Base-by-base conservation (phyloP, 2,113 vertebrate species). In the Smithornis capensis region DNA sequence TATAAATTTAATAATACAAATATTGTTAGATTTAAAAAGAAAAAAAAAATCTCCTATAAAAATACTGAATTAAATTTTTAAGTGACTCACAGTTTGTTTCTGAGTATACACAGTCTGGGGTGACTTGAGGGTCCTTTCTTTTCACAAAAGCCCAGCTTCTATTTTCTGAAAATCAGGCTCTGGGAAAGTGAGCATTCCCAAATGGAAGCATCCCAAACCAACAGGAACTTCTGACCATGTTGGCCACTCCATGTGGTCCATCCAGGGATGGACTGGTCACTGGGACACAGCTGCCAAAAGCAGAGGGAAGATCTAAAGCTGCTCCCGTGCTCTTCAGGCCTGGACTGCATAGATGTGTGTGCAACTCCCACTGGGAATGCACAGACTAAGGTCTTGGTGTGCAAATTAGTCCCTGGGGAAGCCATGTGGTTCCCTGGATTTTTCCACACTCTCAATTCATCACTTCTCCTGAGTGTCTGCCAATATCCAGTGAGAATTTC, bases 1-100 rank as follows among this genome's bases (percentile, higher is more conserved):
- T 86, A 93, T 92, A 94, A 93, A 86, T 89, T 93, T 86, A 96
- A 81, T 90, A 92, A 93, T 65, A 93, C 56, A 86, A 95, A 94
- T 92, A 89, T 52, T 86, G 68, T 93, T 73, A 67, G 50, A 73
- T 75, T 38, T 7, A 12, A 14, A 11, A 5, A 3, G 9, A 27
- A 42, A 63, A 52, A 10, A 12, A 75, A 84, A 53, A 7, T 21
- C 17, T 79, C 59, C 33, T 83, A 38, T 62, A 90, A 83, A 95
- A 92, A 88, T 60, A 77, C 19, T 16, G 13, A 76, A 82, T 85
- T 79, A 76, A 38, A 86, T 90, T 86, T 88, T 80, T 45, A 65
- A 88, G 63, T 78, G 76, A 94, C n/a, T 94, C 79, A 77, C 35
- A 55, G 83, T 77, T 93, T 85, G 63, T 74, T 83, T 86, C 56